Percentiles rank a stretch among this genome's conserved stretches.
Evolutionary conservation across 2,797 vertebrate genomes (phyloP).

Genomic region (Oreochromis grahami): DNA sequence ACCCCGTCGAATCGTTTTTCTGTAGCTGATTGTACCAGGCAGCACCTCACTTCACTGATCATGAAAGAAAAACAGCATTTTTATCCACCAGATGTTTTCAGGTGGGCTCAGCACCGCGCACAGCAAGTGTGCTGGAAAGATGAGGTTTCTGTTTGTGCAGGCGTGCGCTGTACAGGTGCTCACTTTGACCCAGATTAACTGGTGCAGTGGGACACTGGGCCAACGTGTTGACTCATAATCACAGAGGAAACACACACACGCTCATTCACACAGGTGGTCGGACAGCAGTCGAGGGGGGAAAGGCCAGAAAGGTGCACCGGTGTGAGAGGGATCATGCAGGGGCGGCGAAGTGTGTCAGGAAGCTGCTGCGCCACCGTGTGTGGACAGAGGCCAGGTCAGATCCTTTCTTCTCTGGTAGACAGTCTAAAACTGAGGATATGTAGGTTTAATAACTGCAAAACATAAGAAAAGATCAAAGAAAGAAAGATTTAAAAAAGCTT

Average conservation of each 20-base stretch:
- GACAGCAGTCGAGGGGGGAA: neutral
- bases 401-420: neutral
- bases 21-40: neutral
- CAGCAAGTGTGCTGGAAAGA: neutral
- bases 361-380: neutral
- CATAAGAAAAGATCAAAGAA: too few species aligned
- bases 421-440: neutral
- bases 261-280: neutral
- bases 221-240: neutral
- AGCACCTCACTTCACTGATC: neutral
- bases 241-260: neutral
- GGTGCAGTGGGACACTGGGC: constrained; percentile 13
- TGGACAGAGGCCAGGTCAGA: neutral
- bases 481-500: neutral
- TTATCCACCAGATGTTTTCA: constrained; percentile 16
- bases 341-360: neutral
- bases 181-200: constrained; percentile 28
- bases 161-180: neutral
- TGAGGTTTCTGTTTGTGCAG: constrained; percentile 1
- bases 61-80: neutral
- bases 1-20: neutral
- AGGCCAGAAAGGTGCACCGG: neutral
- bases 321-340: neutral
- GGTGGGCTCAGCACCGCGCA: neutral
- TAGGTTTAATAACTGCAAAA: neutral